These are phyloP conservation scores for Platerodrilus igneus DNA, from an alignment of 2,888 invertebrate species.

Conservation along the genomic window DNA sequence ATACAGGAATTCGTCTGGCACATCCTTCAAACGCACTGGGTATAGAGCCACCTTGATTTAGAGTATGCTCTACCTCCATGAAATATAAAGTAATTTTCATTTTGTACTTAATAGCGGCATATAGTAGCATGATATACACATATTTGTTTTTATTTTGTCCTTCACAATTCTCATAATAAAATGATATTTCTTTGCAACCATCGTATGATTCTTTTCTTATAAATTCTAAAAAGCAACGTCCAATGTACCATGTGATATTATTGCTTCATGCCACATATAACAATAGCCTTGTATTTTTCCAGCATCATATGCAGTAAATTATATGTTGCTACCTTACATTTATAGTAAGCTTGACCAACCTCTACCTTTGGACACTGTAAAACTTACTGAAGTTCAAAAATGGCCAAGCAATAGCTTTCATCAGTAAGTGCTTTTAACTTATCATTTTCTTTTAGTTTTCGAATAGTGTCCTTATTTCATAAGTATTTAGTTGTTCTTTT, in stretches of 20 bases:
- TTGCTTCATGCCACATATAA: too few relatives aligned
- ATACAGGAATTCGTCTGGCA: slow-evolving; percentile 2
- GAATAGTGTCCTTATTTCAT: too few relatives aligned
- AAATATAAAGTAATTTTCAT: neutral
- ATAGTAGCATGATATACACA: slow-evolving; percentile 1
- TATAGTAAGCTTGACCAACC: slow-evolving; percentile 5
- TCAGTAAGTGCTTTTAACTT: too few relatives aligned
- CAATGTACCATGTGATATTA: too few relatives aligned
- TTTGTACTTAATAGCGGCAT: neutral
- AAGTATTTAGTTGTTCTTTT: neutral
- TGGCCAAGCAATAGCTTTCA: neutral
- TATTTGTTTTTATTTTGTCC: slow-evolving; percentile 6
- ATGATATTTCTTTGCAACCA: neutral
- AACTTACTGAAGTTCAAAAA: neutral
- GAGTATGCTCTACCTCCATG: neutral
- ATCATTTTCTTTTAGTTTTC: too few relatives aligned
- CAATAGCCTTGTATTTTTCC: too few relatives aligned
- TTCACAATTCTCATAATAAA: slow-evolving; percentile 5
- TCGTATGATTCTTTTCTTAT: too few relatives aligned
- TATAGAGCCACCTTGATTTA: slow-evolving; percentile 2
- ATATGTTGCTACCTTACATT: slow-evolving; percentile 2
- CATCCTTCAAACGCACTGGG: slow-evolving; percentile 3
- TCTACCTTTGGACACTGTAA: slow-evolving; percentile 2
- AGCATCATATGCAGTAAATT: too few relatives aligned
- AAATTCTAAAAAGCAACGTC: too few relatives aligned